Conservation (phyloP, 2,888 invertebrate species). For the Neoscelio sp. region DNA sequence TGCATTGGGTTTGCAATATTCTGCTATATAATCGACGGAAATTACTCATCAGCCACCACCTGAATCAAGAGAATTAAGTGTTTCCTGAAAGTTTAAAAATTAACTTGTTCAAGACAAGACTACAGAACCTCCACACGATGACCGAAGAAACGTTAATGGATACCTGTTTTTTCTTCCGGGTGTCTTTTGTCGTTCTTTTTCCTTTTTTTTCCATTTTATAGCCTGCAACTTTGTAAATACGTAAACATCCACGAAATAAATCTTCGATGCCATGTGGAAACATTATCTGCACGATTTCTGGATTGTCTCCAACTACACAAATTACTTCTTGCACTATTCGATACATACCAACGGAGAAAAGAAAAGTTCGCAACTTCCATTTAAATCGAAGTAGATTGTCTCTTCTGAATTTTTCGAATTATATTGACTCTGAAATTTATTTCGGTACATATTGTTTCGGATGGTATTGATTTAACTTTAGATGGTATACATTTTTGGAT, state of each 20-base stretch:
- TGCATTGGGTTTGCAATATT: too few relatives aligned
- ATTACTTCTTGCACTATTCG: conserved; percentile 62
- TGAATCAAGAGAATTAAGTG: too few relatives aligned
- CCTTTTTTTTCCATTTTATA: conserved; percentile 31
- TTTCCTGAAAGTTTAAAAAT: too few relatives aligned
- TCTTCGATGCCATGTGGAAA: conserved; percentile 52
- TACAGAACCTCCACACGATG: conserved; percentile 13
- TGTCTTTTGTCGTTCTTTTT: conserved; percentile 30
- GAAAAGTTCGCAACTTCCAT: conserved; percentile 55
- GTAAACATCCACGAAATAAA: conserved; percentile 61
- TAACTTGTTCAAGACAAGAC: conserved; percentile 26
- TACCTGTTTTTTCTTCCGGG: conserved; percentile 33
- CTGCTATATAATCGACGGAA: too few relatives aligned
- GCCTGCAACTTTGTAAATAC: conserved; percentile 39
- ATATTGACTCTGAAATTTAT: conserved; percentile 54
- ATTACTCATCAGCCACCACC: too few relatives aligned
- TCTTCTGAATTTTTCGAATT: conserved; percentile 44
- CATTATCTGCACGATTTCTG: conserved; percentile 63
- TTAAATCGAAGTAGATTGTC: conserved; percentile 57
- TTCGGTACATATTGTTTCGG: conserved; percentile 28
- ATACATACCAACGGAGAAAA: conserved; percentile 53
- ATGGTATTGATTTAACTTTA: conserved; percentile 35
- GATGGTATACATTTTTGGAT: not conserved
- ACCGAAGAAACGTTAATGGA: conserved; percentile 3
- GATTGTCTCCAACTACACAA: conserved; percentile 64